Base-by-base conservation (phyloP, 2,888 invertebrate genomes). In the Drosophila setosimentum region DNA sequence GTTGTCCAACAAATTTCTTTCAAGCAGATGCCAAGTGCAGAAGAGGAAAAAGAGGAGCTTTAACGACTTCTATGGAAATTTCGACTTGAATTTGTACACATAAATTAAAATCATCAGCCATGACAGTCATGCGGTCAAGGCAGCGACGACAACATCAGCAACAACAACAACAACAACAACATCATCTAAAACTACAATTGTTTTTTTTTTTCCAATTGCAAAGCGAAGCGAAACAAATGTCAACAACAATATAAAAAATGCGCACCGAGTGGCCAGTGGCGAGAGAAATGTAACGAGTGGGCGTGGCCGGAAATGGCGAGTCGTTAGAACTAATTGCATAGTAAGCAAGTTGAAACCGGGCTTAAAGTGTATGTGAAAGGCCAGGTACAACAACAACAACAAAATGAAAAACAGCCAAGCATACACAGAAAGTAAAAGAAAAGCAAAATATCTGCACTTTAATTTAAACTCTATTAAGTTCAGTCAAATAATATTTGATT, bases 291-390 rank as follows among this genome's bases (percentile, higher is more conserved):
- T 53, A 55, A 63, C 60, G 63, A 71, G 66, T 60, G 64, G 83
- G 89, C 87, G 87, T 81, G 82, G 67, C 80, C 85, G 83, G 83
- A 89, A 89, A 76, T 76, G 37, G 45, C 83, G 62, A 80, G 86
- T 85, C 83, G 82, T 85, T 83, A 89, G 84, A 85, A 89, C 90
- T 85, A 89, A 85, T 89, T 89, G 86, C 66, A 48, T 29, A 65
- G 83, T 50, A 64, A 71, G 65, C 58, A 45, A 57, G 35, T 29
- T 37, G 32, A 37, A 42, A 24, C 29, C 42, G n/a, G 50, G 51
- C 50, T 30, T 27, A 35, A 67, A 60, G 13, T 48, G 24, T 68
- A 83, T 72, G 87, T 83, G 83, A 83, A 89, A 89, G 84, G 89
- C 82, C 86, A 65, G 37, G 4, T 18, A 18, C 33, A 54, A 24